A percentile compares a stretch with the other conserved stretches of the same genome.
These are phyloP conservation scores for Muschampia plurimacula DNA, from an alignment of 2,888 invertebrate species.

Conservation along the genomic window DNA sequence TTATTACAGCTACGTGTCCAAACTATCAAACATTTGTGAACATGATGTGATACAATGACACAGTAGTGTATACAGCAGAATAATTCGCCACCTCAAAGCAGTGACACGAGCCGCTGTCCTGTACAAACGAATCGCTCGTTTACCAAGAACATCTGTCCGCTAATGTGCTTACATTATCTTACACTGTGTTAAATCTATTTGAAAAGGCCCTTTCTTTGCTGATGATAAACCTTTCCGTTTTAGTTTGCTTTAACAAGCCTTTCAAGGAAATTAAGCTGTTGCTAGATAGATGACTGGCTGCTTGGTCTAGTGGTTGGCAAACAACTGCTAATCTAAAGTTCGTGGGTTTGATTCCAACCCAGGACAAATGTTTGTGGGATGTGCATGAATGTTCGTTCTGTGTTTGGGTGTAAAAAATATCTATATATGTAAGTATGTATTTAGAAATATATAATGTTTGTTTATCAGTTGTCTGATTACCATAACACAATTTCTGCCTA, in stretches of 20 bases:
- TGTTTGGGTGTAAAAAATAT: no score
- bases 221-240: slow-evolving; percentile 7
- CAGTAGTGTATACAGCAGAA: background rate
- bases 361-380: no score
- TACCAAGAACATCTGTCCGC: slow-evolving; percentile 26
- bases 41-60: background rate
- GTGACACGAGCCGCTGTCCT: slow-evolving; percentile 2
- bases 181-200: slow-evolving; percentile 20
- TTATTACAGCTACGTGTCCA: no score
- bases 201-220: slow-evolving; percentile 24
- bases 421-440: no score
- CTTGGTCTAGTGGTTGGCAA: no score
- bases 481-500: no score
- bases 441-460: no score
- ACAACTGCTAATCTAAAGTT: no score
- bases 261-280: background rate
- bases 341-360: no score
- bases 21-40: background rate
- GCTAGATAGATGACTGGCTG: background rate
- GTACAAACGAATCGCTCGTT: slow-evolving; percentile 18
- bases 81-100: background rate
- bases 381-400: no score
- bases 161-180: slow-evolving; percentile 34
- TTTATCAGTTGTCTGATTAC: no score
- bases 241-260: background rate